Conservation (phyloP, 2,113 vertebrate species). For the Tiliqua scincoides region DNA sequence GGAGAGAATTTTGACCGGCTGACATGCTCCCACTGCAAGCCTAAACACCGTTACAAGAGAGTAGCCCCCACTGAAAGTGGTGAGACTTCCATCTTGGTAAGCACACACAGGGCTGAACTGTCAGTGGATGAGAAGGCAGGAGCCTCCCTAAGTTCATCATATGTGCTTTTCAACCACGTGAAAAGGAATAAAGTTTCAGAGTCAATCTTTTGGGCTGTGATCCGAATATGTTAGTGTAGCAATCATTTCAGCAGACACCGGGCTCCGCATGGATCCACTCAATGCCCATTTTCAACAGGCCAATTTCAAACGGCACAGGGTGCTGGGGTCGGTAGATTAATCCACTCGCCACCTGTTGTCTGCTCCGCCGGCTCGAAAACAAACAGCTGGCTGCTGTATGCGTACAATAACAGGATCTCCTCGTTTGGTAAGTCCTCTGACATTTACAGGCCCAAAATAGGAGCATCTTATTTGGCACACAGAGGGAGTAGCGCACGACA, state of each 20-base stretch:
- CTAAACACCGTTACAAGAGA: too few species aligned
- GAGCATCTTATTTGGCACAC: neutral
- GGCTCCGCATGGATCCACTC: neutral
- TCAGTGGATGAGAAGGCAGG: too few species aligned
- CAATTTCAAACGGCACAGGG: neutral
- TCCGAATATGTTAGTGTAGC: neutral
- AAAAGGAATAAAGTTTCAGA: too few species aligned
- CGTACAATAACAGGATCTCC: neutral
- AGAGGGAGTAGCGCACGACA: neutral
- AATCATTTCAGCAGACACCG: neutral
- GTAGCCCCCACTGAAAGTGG: too few species aligned
- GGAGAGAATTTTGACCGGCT: too few species aligned
- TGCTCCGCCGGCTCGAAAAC: neutral
- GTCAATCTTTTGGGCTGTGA: neutral
- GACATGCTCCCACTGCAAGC: too few species aligned
- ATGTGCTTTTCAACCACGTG: too few species aligned
- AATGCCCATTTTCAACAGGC: neutral
- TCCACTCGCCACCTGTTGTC: neutral
- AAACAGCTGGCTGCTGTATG: neutral
- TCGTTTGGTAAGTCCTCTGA: neutral
- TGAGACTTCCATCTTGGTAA: too few species aligned
- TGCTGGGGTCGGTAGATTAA: neutral
- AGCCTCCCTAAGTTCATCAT: too few species aligned
- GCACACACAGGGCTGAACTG: too few species aligned
- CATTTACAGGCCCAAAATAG: neutral